Conservation (phyloP, 1,140 invertebrate genomes). For the Meteorus sp. region DNA sequence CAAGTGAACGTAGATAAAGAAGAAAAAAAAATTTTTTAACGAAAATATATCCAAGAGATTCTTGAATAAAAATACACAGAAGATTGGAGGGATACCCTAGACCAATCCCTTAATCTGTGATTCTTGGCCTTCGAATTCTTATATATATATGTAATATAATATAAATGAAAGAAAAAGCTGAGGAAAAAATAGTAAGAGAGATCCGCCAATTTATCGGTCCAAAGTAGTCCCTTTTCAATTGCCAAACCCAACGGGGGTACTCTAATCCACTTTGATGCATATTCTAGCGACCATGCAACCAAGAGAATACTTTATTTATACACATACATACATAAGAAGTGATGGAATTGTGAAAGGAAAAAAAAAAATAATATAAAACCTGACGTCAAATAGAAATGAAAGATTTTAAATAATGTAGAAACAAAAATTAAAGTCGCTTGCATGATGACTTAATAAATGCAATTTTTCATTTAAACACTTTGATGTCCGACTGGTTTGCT, state of each 20-base stretch:
- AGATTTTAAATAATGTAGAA: too few species aligned
- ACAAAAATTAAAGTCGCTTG: too few species aligned
- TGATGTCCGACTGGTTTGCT: neutral
- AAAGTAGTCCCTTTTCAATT: conserved; percentile 19
- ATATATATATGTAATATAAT: conserved; percentile 5
- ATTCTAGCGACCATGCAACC: too few species aligned
- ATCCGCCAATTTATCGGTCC: conserved; percentile 24
- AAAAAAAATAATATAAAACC: too few species aligned
- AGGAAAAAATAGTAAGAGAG: conserved; percentile 10
- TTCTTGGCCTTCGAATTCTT: conserved; percentile 34
- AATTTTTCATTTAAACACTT: neutral
- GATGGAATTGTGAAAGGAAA: neutral
- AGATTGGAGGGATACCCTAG: too few species aligned
- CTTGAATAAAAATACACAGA: too few species aligned
- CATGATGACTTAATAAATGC: too few species aligned
- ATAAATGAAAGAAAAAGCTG: conserved; percentile 33
- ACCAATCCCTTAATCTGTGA: conserved; percentile 43
- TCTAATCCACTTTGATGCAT: conserved; percentile 46
- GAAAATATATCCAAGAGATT: too few species aligned
- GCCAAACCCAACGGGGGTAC: conserved; percentile 7
- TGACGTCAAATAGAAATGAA: conserved; percentile 2
- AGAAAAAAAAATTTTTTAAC: too few species aligned
- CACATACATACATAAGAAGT: too few species aligned
- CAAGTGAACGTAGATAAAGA: too few species aligned
- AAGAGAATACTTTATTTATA: neutral